These are phyloP conservation scores for Orchestia grillus DNA, from an alignment of 1,140 invertebrate species.

Conservation along the genomic window DNA sequence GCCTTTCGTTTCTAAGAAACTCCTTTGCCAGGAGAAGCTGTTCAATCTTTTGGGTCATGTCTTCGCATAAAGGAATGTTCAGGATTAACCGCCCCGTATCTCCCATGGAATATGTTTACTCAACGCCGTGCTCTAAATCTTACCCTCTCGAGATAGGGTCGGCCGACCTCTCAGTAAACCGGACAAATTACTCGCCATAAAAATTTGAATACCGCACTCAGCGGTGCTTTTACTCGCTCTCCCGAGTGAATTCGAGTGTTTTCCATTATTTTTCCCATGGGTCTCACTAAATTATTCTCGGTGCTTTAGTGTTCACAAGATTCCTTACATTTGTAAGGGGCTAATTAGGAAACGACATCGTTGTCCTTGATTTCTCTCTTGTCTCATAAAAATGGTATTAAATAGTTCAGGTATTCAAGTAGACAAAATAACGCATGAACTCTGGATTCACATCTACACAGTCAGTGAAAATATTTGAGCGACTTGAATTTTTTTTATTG, in stretches of 20 bases:
- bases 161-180: neutral
- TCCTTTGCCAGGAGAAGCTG: neutral
- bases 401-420: no score
- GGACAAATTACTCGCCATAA: slow-evolving; percentile 6
- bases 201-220: neutral
- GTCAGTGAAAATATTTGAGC: no score
- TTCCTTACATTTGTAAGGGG: neutral
- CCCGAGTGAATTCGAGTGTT: neutral
- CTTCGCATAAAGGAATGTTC: slow-evolving; percentile 40
- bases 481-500: no score
- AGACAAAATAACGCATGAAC: no score
- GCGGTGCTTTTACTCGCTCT: neutral
- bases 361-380: no score
- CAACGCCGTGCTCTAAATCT: slow-evolving; percentile 1
- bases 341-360: neutral
- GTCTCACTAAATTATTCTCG: neutral
- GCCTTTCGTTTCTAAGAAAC: slow-evolving; percentile 3
- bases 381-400: no score
- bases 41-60: slow-evolving; percentile 31
- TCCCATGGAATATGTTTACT: slow-evolving; percentile 42
- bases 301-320: neutral
- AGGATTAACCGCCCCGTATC: slow-evolving; percentile 24
- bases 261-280: neutral
- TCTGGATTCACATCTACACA: no score
- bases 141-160: neutral